Evolutionary conservation across 2,113 vertebrate species (phyloP).

Genomic region (Calyptomena viridis): DNA sequence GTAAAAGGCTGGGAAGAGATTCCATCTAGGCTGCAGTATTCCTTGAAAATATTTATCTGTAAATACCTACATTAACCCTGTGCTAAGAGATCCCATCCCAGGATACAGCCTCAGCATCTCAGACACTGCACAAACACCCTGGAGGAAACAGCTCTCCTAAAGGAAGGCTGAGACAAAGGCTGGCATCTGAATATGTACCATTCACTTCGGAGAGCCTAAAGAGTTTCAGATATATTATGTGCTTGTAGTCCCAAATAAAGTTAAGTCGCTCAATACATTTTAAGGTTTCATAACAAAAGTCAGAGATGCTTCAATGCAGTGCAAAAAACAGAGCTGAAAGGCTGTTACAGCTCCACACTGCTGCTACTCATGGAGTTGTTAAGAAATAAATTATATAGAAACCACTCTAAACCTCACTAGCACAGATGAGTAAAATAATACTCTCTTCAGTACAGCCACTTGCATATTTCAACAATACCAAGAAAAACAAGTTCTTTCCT

Average conservation of each 20-base stretch:
- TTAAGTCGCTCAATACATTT: neutral
- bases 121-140: neutral
- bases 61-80: neutral
- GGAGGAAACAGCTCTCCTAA: neutral
- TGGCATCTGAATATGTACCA: accelerated
- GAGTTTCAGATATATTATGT: neutral
- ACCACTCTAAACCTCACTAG: neutral
- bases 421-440: neutral
- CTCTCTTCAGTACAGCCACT: neutral
- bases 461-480: neutral
- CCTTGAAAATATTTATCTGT: neutral
- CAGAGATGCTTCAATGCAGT: neutral
- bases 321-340: neutral
- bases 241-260: neutral
- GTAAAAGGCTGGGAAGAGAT: neutral
- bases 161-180: neutral
- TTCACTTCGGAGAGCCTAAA: neutral
- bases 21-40: neutral
- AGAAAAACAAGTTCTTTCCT: slow-evolving; percentile 10
- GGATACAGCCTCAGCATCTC: neutral
- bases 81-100: neutral
- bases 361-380: neutral
- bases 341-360: neutral
- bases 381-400: neutral
- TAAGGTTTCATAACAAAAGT: neutral